Conservation (phyloP, 1,140 invertebrate species). For the Nautilus pompilius region DNA sequence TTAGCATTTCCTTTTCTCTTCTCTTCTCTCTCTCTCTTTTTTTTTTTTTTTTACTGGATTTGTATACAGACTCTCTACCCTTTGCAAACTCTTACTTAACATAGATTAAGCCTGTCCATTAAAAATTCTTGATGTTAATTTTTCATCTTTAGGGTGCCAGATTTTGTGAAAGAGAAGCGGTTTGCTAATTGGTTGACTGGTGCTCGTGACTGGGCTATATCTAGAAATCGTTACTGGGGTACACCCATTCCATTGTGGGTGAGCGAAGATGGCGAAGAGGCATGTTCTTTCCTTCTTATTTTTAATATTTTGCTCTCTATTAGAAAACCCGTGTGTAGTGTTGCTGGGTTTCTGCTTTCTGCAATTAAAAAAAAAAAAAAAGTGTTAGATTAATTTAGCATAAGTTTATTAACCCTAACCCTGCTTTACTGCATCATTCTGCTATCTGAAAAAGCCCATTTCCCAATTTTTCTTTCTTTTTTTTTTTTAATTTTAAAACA, state of each 20-base stretch:
- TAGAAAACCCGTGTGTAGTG: neutral
- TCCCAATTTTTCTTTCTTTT: too few species aligned
- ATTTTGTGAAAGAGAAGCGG: conserved; percentile 96
- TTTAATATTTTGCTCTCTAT: neutral
- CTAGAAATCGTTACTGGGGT: conserved; percentile 97
- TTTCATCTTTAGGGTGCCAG: conserved; percentile 71
- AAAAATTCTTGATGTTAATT: conserved; percentile 10
- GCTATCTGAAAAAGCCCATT: too few species aligned
- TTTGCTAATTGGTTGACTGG: conserved; percentile 98
- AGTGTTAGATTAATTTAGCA: neutral
- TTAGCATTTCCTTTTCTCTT: too few species aligned
- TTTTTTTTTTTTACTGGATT: too few species aligned
- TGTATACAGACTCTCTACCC: too few species aligned
- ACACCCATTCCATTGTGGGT: conserved; percentile 99
- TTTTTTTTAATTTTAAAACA: too few species aligned
- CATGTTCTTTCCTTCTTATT: conserved; percentile 14
- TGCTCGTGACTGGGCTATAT: conserved; percentile 97
- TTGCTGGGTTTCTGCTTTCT: neutral
- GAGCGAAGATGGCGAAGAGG: conserved; percentile 88
- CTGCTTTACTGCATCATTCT: too few species aligned
- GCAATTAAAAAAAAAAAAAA: neutral
- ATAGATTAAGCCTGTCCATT: too few species aligned
- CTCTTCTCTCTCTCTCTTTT: too few species aligned
- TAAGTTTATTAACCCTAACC: too few species aligned
- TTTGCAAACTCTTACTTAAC: too few species aligned